phyloP scores from a whole-genome alignment of 2,888 invertebrate genomes.

The Eupeodes luniger region DNA sequence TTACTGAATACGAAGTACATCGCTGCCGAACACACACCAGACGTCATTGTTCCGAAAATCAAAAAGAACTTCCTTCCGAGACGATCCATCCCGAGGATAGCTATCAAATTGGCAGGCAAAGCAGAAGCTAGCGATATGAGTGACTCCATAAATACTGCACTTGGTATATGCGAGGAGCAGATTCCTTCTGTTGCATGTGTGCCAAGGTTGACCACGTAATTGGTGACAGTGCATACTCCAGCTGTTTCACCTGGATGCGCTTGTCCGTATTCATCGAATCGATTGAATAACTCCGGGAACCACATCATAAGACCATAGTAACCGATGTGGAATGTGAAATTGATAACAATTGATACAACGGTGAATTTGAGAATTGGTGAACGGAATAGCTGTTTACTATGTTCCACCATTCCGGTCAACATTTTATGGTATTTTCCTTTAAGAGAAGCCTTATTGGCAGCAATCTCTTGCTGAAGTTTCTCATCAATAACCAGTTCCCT shows the following conservation, averaged over 20 bases:
- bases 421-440: conserved; percentile 90
- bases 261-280: conserved; percentile 92
- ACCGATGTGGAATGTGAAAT: conserved; percentile 97
- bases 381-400: conserved; percentile 92
- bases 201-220: conserved; percentile 89
- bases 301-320: conserved; percentile 98
- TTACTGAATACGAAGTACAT: conserved; percentile 94
- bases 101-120: conserved; percentile 93
- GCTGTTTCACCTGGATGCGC: conserved; percentile 87
- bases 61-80: conserved; percentile 90
- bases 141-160: conserved; percentile 93
- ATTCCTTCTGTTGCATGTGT: conserved; percentile 86
- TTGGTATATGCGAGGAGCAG: conserved; percentile 90
- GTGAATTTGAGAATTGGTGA: conserved; percentile 93
- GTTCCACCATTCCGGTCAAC: conserved; percentile 90
- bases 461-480: conserved; percentile 82
- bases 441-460: conserved; percentile 84
- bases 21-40: conserved; percentile 92
- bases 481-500: conserved; percentile 88
- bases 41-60: conserved; percentile 94
- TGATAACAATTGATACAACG: conserved; percentile 93
- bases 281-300: conserved; percentile 97
- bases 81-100: conserved; percentile 92
- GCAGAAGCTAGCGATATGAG: conserved; percentile 94
- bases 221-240: conserved; percentile 91